phyloP scores from a whole-genome alignment of 2,797 vertebrate genomes.

The Siniperca obscura region DNA sequence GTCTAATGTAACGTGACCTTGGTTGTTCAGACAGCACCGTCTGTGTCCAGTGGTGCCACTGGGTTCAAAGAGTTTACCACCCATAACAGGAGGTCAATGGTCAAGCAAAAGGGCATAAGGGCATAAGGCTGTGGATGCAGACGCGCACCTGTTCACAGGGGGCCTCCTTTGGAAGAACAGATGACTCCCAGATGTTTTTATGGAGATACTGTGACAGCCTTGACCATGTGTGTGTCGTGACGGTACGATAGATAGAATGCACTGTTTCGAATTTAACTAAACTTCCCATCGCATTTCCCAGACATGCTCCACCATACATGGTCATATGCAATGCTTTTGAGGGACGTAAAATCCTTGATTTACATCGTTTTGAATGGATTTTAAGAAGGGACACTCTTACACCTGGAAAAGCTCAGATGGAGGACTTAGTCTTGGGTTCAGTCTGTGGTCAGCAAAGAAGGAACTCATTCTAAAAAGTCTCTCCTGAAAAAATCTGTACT shows the following conservation, averaged over 20 bases:
- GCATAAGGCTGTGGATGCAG: constrained; percentile 58
- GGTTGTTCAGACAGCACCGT: constrained; percentile 27
- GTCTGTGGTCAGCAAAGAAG: constrained; percentile 43
- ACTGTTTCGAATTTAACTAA: constrained; percentile 42
- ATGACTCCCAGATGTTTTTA: constrained; percentile 78
- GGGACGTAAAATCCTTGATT: constrained; percentile 65
- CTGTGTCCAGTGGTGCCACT: constrained; percentile 27
- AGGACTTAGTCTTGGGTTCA: constrained; percentile 43
- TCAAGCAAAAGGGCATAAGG: constrained; percentile 53
- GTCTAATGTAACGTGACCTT: constrained; percentile 45
- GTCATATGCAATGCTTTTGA: constrained; percentile 22
- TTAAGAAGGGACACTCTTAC: constrained; percentile 58
- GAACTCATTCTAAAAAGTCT: constrained; percentile 28
- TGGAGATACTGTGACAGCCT: constrained; percentile 34
- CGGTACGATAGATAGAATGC: neutral
- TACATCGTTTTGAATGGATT: constrained; percentile 61
- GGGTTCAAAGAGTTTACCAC: constrained; percentile 58
- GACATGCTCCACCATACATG: constrained; percentile 47
- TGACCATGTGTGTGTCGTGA: constrained; percentile 16
- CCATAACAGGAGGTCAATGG: constrained; percentile 55
- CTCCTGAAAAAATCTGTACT: constrained; percentile 31
- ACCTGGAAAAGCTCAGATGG: constrained; percentile 65
- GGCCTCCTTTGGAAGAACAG: constrained; percentile 52
- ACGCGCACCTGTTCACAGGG: constrained; percentile 78
- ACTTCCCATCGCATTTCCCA: constrained; percentile 42